Percentiles rank a stretch among this genome's conserved stretches.
Conservation (phyloP, 2,113 vertebrate species). For the Oncorhynchus masou region DNA sequence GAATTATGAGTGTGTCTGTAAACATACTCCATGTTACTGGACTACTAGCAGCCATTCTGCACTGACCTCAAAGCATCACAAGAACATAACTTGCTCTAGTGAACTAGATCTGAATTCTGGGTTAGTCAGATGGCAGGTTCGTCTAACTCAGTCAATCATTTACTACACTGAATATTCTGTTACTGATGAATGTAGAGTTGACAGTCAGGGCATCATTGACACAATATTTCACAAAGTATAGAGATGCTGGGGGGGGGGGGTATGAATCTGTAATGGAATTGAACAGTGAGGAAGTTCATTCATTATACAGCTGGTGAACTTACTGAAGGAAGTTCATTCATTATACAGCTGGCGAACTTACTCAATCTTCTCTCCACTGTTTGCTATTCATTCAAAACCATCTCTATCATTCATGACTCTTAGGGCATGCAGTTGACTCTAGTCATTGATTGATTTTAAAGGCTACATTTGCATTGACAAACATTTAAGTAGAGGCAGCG, state of each 20-base stretch:
- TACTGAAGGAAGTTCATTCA: no score
- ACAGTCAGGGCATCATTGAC: not conserved
- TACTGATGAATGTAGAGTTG: not conserved
- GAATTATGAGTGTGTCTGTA: no score
- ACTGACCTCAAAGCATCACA: not conserved
- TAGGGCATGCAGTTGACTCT: no score
- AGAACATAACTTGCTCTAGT: not conserved
- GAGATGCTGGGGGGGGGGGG: conserved; percentile 23
- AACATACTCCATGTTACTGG: no score
- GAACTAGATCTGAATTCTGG: not conserved
- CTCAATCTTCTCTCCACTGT: not conserved
- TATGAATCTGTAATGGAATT: conserved; percentile 39
- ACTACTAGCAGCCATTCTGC: no score
- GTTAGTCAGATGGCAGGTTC: no score
- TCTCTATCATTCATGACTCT: no score
- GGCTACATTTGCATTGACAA: no score
- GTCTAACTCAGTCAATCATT: not conserved
- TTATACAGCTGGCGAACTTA: conserved; percentile 13
- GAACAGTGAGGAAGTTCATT: conserved; percentile 34
- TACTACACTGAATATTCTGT: not conserved
- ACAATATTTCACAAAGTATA: not conserved
- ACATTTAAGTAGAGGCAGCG: no score
- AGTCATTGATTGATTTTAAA: no score
- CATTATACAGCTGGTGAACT: conserved; percentile 32
- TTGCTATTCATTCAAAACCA: not conserved